Conservation (phyloP, 2,888 invertebrate species). For the Elmis aenea region DNA sequence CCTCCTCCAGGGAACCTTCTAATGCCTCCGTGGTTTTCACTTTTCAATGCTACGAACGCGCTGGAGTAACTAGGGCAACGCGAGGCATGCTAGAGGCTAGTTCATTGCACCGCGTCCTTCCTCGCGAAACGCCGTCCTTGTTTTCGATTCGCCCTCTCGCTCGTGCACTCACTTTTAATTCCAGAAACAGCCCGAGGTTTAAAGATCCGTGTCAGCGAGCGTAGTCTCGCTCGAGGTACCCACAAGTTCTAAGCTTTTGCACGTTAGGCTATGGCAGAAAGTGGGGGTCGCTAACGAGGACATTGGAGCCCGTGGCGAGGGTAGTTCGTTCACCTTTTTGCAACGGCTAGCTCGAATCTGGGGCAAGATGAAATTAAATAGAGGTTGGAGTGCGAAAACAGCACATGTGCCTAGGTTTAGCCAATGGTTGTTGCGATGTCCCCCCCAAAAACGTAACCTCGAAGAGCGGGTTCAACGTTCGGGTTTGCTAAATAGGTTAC, state of each 20-base stretch:
- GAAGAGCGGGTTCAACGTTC: conserved; percentile 45
- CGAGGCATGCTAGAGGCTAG: conserved; percentile 51
- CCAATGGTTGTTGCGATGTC: conserved; percentile 33
- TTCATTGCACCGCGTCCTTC: conserved; percentile 60
- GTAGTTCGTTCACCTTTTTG: conserved; percentile 57
- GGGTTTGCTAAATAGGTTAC: conserved; percentile 46
- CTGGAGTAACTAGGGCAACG: conserved; percentile 41
- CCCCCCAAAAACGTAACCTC: conserved; percentile 37
- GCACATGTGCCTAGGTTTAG: conserved; percentile 41
- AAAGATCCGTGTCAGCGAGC: conserved; percentile 40
- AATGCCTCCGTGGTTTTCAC: conserved; percentile 34
- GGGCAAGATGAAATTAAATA: conserved; percentile 62
- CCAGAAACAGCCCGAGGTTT: conserved; percentile 35
- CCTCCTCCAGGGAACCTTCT: conserved; percentile 17
- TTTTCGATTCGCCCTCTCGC: conserved; percentile 26
- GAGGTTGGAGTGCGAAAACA: conserved; percentile 46
- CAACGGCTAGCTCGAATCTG: conserved; percentile 51
- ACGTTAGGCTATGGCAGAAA: conserved; percentile 32
- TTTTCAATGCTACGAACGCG: conserved; percentile 26
- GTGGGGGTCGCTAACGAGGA: conserved; percentile 40
- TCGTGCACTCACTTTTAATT: conserved; percentile 39
- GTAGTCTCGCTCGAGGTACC: conserved; percentile 31
- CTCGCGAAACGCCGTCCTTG: conserved; percentile 37
- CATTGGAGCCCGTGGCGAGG: conserved; percentile 47
- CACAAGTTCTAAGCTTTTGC: conserved; percentile 10